Evolutionary conservation across 2,888 invertebrate species (phyloP), one percentile per base, ranked within the genome.

Genomic region (Campoplex capitator): DNA sequence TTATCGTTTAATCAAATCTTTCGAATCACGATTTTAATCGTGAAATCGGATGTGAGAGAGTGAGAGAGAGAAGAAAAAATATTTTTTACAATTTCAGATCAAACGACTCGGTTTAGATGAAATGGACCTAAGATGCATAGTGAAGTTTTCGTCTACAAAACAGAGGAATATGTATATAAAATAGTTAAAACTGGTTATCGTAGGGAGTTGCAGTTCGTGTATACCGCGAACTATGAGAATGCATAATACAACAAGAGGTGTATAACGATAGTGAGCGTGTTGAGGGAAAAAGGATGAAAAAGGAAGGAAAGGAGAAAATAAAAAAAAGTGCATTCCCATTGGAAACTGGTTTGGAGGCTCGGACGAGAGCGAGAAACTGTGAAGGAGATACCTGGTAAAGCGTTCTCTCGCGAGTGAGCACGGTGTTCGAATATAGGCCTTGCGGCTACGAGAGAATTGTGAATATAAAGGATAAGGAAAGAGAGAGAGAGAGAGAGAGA

Each of bases 271-370:
- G 62, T 16, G 62, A 62, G 62, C 62, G 16, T 9, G 32, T 16
- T 56, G 82, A 74, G 77, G 58, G 51, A 79, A 76, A 45, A 16
- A 56, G 56, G 71, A 79, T 35, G 67, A 77, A 77, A 78, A 74
- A 76, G 28, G 70, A 35, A 58, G 56, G 42, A 16, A 51, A 35
- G 16, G 6, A 67, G 68, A 67, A 76, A 78, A 77, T 62, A 85
- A 85, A 83, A 85, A 83, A 83, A 83, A 75, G 73, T 75, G 71
- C 79, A 82, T 84, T 75, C 65, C 83, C 83, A 58, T 35, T 45
- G 84, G 80, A 89, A 87, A 89, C 88, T 86, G 88, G 88, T 89
- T 88, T 89, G 9, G 45, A 56, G 62, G 81, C 80, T 83, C 84
- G 70, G 28, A 76, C 67, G 70, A 71, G 71, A 76, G 83, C 68